Conservation (phyloP, 2,888 invertebrate genomes). For the Mythimna pallens region DNA sequence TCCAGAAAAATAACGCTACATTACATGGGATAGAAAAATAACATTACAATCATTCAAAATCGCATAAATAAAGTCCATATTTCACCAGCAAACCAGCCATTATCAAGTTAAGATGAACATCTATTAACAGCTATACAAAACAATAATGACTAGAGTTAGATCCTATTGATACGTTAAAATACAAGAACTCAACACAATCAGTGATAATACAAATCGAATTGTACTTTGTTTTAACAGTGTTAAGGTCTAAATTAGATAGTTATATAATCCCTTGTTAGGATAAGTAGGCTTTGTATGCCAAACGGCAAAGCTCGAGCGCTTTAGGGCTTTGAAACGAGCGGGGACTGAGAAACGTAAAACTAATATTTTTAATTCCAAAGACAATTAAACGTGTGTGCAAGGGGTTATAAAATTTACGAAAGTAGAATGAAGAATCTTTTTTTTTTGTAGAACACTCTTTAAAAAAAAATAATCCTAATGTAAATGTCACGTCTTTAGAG, state of each 20-base stretch:
- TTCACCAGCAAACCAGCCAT: constrained; percentile 64
- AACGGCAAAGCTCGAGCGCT: constrained; percentile 74
- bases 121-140: constrained; percentile 77
- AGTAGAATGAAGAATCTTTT: neutral
- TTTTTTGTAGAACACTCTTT: neutral
- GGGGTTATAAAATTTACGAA: neutral
- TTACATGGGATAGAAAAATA: constrained; percentile 4
- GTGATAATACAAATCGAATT: constrained; percentile 65
- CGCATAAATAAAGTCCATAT: constrained; percentile 24
- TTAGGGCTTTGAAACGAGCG: constrained; percentile 50
- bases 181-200: constrained; percentile 58
- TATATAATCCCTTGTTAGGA: constrained; percentile 65
- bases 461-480: too few species aligned
- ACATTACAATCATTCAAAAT: neutral
- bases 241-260: constrained; percentile 66
- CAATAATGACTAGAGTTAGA: constrained; percentile 85
- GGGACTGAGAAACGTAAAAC: neutral
- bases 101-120: constrained; percentile 71
- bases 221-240: constrained; percentile 66
- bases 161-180: constrained; percentile 68
- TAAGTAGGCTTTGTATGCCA: constrained; percentile 69
- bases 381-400: neutral
- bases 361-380: neutral
- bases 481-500: too few species aligned
- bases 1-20: neutral